Evolutionary conservation across 2,113 vertebrate genomes (phyloP), one percentile per base, ranked within the genome.

Genomic region (Phycodurus eques): DNA sequence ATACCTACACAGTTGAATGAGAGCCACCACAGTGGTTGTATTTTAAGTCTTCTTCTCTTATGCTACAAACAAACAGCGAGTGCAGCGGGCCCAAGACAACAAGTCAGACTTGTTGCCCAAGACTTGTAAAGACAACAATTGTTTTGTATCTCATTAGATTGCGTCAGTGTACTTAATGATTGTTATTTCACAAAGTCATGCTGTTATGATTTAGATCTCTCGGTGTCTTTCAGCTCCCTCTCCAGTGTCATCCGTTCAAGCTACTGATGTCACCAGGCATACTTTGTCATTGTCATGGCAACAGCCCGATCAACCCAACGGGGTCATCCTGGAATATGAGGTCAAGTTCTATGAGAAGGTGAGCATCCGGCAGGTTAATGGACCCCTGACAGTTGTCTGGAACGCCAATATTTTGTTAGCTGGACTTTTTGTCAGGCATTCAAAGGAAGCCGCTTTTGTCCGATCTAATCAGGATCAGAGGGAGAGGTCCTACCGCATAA

Each of bases 261-360:
- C 95, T 83, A 98, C 95, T 69, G 96, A 98, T 82, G 95, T 98
- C 83, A 98, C 96, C 53, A 94, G 96, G 74, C 96, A 98, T 81
- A 95, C 94, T 0, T 94, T 98, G 83, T 94, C 94, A 31, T 91
- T 99, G 93, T 93, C 93, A 42, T 99, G 97, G 97, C 91, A 96
- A 89, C 96, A 98, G 86, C 97, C 97, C 1, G 95, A 98, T 88
- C 93, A 96, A 66, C 96, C 96, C 77, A 99, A 99, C 14, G 97
- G 97, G 66, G 96, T 99, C 72, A 99, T 99, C 88, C 88, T 99
- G 83, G 97, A 99, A 73, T 99, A 99, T 20, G 97, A 99, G 93
- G 96, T 99, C 93, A 99, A 99, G 82, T 99, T 98, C 90, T 99
- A 99, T 51, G 96, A 99, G 86, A 99, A 99, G 96, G 97, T 99